Evolutionary conservation across 2,113 vertebrate species (phyloP).

Genomic region (Pachyramphus minor): DNA sequence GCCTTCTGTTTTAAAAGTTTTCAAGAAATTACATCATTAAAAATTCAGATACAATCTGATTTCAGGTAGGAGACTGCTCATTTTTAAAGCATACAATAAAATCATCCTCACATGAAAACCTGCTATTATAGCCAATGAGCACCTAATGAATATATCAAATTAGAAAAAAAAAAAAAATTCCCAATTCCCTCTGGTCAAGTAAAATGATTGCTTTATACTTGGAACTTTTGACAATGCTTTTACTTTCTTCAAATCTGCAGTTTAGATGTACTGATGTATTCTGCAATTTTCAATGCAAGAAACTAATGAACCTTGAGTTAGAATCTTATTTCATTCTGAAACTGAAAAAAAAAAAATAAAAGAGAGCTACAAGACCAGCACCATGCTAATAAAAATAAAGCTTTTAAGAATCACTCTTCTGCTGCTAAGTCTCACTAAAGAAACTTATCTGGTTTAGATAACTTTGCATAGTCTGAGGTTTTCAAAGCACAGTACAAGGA

Average conservation of each 20-base stretch:
- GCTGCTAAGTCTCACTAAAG: not conserved
- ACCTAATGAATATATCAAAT: not conserved
- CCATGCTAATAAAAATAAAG: not conserved
- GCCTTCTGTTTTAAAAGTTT: not conserved
- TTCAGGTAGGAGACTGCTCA: not conserved
- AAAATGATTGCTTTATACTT: not conserved
- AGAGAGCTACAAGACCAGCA: not conserved
- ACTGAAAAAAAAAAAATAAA: not conserved
- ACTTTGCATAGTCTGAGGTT: not conserved
- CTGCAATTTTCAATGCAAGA: not conserved
- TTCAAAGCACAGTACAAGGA: not conserved
- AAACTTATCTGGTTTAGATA: not conserved
- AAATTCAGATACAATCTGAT: not conserved
- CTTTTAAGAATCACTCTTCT: not conserved
- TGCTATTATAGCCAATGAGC: not conserved
- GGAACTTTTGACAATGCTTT: not conserved
- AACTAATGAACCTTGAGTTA: not conserved
- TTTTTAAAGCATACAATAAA: not conserved
- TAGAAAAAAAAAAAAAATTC: not conserved
- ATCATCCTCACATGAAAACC: not conserved
- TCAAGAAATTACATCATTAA: not conserved
- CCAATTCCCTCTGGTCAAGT: not conserved
- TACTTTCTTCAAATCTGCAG: not conserved
- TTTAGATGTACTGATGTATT: not conserved
- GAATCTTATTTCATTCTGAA: not conserved